Conservation (phyloP, 2,888 invertebrate genomes). For the Limnephilus rhombicus region DNA sequence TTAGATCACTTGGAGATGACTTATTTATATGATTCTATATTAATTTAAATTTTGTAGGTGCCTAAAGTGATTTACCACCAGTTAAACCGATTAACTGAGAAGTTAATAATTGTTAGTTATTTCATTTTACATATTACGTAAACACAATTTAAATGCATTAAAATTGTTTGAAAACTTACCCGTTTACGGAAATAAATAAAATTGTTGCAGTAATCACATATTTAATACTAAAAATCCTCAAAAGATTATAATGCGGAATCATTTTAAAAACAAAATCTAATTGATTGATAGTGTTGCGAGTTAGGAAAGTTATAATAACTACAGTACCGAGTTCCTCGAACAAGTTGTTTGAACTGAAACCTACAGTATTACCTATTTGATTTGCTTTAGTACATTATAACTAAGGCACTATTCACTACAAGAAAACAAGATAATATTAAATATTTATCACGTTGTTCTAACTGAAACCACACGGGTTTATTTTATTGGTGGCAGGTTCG, state of each 20-base stretch:
- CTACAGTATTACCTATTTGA: too few relatives aligned
- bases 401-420: background rate
- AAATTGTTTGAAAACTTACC: background rate
- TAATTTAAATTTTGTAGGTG: too few relatives aligned
- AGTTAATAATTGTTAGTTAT: background rate
- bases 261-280: background rate
- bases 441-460: background rate
- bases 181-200: background rate
- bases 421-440: background rate
- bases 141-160: background rate
- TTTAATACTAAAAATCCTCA: background rate
- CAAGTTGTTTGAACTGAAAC: background rate
- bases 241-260: background rate
- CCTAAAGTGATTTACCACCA: too few relatives aligned
- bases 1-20: too few relatives aligned
- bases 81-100: too few relatives aligned
- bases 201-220: background rate
- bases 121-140: background rate
- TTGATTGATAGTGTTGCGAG: background rate
- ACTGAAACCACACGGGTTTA: background rate
- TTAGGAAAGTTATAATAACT: background rate
- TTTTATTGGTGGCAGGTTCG: too few relatives aligned
- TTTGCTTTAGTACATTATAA: too few relatives aligned
- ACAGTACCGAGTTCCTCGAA: background rate
- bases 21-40: too few relatives aligned